A percentile compares a stretch with the other conserved stretches of the same genome.
Conservation (phyloP, 2,888 invertebrate genomes). For the Oxycera nigricornis region DNA sequence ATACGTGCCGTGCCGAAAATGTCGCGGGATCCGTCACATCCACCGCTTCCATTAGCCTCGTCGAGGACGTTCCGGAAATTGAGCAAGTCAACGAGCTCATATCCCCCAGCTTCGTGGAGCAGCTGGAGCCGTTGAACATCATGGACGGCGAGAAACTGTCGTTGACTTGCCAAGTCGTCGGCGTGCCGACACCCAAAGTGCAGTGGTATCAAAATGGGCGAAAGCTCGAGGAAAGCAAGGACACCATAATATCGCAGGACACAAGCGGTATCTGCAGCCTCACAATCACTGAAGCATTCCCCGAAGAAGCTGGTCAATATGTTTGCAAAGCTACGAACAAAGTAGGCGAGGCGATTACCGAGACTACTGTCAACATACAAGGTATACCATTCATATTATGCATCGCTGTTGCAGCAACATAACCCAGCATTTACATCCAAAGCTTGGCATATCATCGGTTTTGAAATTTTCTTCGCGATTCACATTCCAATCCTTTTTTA, state of each 20-base stretch:
- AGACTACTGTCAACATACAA: conserved; percentile 81
- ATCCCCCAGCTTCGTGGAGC: conserved; percentile 79
- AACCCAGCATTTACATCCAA: no score
- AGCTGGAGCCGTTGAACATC: conserved; percentile 75
- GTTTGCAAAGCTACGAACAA: conserved; percentile 82
- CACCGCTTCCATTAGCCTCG: conserved; percentile 74
- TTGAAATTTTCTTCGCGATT: no score
- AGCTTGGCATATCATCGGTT: no score
- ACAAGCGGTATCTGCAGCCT: conserved; percentile 81
- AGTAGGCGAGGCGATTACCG: conserved; percentile 81
- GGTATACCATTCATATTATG: conserved; percentile 64
- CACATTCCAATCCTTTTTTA: no score
- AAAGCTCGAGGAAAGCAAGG: conserved; percentile 77
- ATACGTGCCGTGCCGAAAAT: conserved; percentile 90
- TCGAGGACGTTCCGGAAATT: conserved; percentile 63
- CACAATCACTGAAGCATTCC: conserved; percentile 84
- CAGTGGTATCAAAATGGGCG: conserved; percentile 80
- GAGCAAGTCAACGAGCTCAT: conserved; percentile 69
- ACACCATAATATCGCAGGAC: conserved; percentile 76
- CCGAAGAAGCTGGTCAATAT: conserved; percentile 89
- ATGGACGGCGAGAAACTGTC: conserved; percentile 90
- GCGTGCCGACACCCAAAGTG: conserved; percentile 80
- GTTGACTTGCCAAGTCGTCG: conserved; percentile 75
- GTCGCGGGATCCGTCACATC: conserved; percentile 88
- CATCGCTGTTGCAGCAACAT: neutral